These are phyloP conservation scores for Lysandra coridon DNA, from an alignment of 2,888 invertebrate genomes.

Conservation along the genomic window DNA sequence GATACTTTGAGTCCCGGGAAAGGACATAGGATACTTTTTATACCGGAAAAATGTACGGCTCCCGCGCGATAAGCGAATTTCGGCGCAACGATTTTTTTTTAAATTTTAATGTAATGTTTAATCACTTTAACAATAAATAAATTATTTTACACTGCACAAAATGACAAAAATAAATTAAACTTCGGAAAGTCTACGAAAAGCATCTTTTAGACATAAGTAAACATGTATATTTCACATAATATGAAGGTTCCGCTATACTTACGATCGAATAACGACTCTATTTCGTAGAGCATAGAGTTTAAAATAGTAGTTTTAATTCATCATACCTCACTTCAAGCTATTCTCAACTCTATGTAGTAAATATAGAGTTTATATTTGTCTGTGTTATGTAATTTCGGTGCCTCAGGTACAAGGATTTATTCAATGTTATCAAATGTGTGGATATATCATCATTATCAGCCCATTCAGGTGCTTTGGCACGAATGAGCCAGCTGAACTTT, in stretches of 20 bases:
- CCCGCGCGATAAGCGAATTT: too few relatives aligned
- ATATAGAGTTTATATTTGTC: background rate
- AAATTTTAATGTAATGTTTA: too few relatives aligned
- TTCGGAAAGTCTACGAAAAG: background rate
- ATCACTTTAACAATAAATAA: too few relatives aligned
- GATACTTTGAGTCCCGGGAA: too few relatives aligned
- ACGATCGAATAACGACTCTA: background rate
- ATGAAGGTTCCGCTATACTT: background rate
- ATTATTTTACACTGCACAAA: background rate
- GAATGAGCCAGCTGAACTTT: background rate
- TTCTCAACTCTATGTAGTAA: background rate
- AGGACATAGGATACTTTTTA: too few relatives aligned
- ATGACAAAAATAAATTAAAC: background rate
- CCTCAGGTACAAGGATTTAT: conserved; percentile 4
- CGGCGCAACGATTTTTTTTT: too few relatives aligned
- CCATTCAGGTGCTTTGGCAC: background rate
- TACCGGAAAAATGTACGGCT: too few relatives aligned
- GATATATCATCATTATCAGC: background rate
- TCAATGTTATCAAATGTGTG: background rate
- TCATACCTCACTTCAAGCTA: background rate
- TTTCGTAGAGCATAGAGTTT: background rate
- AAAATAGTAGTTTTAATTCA: background rate
- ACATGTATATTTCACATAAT: background rate
- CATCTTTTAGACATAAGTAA: background rate
- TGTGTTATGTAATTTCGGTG: background rate